phyloP scores from a whole-genome alignment of 2,888 invertebrate species.

The Rambutsinella grinnellia region DNA sequence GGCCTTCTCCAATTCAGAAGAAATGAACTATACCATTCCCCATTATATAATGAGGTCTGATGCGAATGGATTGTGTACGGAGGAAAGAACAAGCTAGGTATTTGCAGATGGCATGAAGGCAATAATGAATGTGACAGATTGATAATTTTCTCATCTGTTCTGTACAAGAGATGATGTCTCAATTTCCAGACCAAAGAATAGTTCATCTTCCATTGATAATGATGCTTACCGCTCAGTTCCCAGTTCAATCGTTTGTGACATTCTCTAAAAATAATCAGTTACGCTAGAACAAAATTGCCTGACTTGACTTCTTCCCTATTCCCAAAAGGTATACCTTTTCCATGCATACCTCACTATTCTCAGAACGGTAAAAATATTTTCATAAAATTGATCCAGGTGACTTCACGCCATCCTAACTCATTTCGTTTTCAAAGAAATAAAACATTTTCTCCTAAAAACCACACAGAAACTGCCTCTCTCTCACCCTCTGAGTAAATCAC shows the following conservation, averaged over 20 bases:
- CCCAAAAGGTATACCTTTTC: too few species aligned
- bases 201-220: not conserved
- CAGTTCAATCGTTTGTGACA: conserved; percentile 36
- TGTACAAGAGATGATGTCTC: conserved; percentile 31
- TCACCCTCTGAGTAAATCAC: too few species aligned
- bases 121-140: conserved; percentile 35
- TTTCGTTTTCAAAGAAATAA: conserved; percentile 7
- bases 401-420: conserved; percentile 15
- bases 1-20: too few species aligned
- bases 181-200: conserved; percentile 7
- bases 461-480: not conserved
- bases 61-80: conserved; percentile 16
- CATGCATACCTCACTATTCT: too few species aligned
- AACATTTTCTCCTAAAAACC: too few species aligned
- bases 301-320: too few species aligned
- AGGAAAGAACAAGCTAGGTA: conserved; percentile 9
- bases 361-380: too few species aligned
- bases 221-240: not conserved
- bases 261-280: conserved; percentile 21
- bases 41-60: conserved; percentile 25
- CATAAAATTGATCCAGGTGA: conserved; percentile 30
- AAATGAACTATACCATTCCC: not conserved
- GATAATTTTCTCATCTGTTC: conserved; percentile 28
- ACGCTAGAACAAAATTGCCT: too few species aligned
- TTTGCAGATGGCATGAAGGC: not conserved